Evolutionary conservation across 2,797 vertebrate species (phyloP).

Genomic region (Neosilurus hyrtlii): DNA sequence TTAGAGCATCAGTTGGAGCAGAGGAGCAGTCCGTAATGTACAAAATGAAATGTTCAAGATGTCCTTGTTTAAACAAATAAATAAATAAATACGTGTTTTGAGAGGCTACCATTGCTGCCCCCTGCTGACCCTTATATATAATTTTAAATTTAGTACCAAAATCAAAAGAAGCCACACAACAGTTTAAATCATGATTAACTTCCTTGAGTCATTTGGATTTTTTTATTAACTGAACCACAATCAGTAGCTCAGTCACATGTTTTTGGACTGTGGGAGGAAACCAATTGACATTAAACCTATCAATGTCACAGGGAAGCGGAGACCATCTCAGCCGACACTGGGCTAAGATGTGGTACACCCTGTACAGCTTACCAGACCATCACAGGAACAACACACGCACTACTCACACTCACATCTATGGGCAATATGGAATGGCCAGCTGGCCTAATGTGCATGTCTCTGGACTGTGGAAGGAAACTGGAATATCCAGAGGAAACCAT

Average conservation of each 20-base stretch:
- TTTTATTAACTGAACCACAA: neutral
- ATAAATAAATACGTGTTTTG: neutral
- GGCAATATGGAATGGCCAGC: no score
- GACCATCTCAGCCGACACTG: no score
- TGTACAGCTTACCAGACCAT: no score
- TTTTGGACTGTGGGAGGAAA: no score
- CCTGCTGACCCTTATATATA: conserved; percentile 1
- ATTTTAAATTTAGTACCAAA: neutral
- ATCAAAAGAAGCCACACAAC: neutral
- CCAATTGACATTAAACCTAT: no score
- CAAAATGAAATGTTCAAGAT: neutral
- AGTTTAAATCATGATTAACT: neutral
- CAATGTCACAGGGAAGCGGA: no score
- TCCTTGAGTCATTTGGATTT: neutral
- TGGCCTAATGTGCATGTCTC: no score
- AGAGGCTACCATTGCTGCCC: conserved; percentile 19
- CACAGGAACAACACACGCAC: no score
- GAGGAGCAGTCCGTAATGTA: neutral
- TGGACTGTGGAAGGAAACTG: no score
- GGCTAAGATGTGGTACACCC: no score
- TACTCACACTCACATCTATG: no score
- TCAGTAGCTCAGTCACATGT: neutral
- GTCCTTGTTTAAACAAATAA: neutral
- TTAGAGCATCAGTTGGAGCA: conserved; percentile 14
- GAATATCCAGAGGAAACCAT: no score